These are phyloP conservation scores for Chloropsis hardwickii DNA, from an alignment of 2,113 vertebrate species.

Conservation along the genomic window DNA sequence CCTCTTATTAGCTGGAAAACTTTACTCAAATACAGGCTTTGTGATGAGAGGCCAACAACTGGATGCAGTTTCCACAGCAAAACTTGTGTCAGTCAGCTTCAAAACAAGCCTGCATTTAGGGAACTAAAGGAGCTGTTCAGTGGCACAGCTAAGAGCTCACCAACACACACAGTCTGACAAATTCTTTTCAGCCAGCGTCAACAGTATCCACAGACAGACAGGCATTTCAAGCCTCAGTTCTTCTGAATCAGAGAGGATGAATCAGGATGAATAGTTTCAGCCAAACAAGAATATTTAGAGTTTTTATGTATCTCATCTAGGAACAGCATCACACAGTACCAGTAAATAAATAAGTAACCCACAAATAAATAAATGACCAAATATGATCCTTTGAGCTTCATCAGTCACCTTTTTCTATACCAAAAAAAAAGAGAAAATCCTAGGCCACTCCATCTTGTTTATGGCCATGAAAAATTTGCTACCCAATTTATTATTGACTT, in stretches of 20 bases:
- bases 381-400: neutral
- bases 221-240: slow-evolving; percentile 22
- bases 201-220: neutral
- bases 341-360: neutral
- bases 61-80: neutral
- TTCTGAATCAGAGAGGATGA: slow-evolving; percentile 24
- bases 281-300: neutral
- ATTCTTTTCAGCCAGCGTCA: slow-evolving; percentile 37
- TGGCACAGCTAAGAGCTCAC: neutral
- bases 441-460: neutral
- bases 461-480: neutral
- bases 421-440: neutral
- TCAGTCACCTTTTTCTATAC: neutral
- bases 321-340: neutral
- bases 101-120: slow-evolving; percentile 21
- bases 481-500: neutral
- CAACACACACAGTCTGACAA: neutral
- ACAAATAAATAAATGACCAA: neutral
- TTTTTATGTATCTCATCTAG: neutral
- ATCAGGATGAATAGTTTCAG: slow-evolving; percentile 5
- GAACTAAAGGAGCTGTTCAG: neutral
- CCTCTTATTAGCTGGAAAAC: slow-evolving; percentile 25
- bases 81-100: neutral
- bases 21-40: neutral
- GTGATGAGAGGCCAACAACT: neutral